Percentiles rank a stretch among this genome's conserved stretches.
phyloP scores from a whole-genome alignment of 2,888 invertebrate species.

The Polylopha cassiicola region DNA sequence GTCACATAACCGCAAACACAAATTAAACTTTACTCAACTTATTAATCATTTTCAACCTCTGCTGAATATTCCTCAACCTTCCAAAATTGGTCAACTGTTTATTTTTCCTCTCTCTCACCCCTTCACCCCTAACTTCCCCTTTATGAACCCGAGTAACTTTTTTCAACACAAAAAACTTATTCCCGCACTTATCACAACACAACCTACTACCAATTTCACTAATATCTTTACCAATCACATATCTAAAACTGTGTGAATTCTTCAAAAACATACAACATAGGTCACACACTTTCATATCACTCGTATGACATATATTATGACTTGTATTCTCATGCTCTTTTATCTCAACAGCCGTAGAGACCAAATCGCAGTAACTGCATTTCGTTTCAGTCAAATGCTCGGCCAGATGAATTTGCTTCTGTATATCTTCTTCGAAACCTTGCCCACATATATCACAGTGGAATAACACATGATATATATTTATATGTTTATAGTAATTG shows the following conservation, averaged over 20 bases:
- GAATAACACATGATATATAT: slow-evolving; percentile 25
- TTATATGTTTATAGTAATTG: slow-evolving; percentile 13
- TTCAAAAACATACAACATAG: slow-evolving; percentile 37
- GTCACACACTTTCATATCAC: slow-evolving; percentile 29
- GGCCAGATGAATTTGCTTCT: neutral
- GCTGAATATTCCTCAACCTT: slow-evolving; percentile 36
- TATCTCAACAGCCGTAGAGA: slow-evolving; percentile 8
- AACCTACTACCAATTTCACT: slow-evolving; percentile 28
- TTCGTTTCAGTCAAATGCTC: slow-evolving; percentile 5
- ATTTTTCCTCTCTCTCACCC: slow-evolving; percentile 9
- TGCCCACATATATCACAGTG: slow-evolving; percentile 14
- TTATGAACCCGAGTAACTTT: slow-evolving; percentile 24
- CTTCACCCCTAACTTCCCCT: neutral
- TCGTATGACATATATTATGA: neutral
- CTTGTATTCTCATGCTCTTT: slow-evolving; percentile 5
- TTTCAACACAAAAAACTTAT: slow-evolving; percentile 36
- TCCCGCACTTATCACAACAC: slow-evolving; percentile 32
- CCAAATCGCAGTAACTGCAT: slow-evolving; percentile 20
- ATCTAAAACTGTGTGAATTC: slow-evolving; percentile 22
- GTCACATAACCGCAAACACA: no score
- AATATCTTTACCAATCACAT: no score
- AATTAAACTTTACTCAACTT: slow-evolving; percentile 29
- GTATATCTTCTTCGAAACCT: slow-evolving; percentile 10
- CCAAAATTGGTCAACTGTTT: slow-evolving; percentile 31
- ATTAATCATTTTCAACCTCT: slow-evolving; percentile 41